Evolutionary conservation across 2,888 invertebrate genomes (phyloP), one percentile per base, ranked within the genome.

Genomic region (Cartodere bifasciata): DNA sequence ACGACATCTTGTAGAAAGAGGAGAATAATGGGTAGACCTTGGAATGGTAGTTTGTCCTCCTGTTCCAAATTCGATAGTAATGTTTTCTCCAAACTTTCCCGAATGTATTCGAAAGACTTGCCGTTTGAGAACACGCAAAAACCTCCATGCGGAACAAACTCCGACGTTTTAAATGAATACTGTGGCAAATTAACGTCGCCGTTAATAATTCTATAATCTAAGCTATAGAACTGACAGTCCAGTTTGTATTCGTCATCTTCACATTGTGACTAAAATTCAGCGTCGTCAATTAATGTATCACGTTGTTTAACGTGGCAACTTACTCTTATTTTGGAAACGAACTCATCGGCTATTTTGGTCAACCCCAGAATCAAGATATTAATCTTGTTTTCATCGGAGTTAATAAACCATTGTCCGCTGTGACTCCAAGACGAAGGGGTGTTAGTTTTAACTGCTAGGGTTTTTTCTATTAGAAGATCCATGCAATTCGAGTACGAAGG

Each of bases 81-180:
- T 3, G 90, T 90, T 57, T 90, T 86, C 56, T 92, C 88, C 41
- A 95, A 70, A 56, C 88, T 88, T 35, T 84, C 83, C 44, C 87
- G 71, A 29, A 95, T 79, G 55, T 87, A 92, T 52, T 92, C 90
- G 50, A 94, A 84, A 0, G 90, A 84, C 49, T 86, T 83, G 46
- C 83, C 82, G 50, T 90, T 87, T 49, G 88, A 85, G 59, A 85
- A 95, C 13, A 86, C 82, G 59, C 86, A 86, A 60, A 84, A 83
- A 48, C 84, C 62, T 79, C 91, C 91, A 56, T 91, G 87, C 16
- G 91, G 88, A 51, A 80, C 76, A 55, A 90, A 90, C 58, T 88
- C 85, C 30, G 83, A 75, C 16, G 83, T 80, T 47, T 77, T 72
- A 50, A 87, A 80, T 28, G 83, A 78, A 58, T 88, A 87, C 25